Evolutionary conservation across 1,140 invertebrate genomes (phyloP), one percentile per base, ranked within the genome.

Genomic region (Drosophila insularis): DNA sequence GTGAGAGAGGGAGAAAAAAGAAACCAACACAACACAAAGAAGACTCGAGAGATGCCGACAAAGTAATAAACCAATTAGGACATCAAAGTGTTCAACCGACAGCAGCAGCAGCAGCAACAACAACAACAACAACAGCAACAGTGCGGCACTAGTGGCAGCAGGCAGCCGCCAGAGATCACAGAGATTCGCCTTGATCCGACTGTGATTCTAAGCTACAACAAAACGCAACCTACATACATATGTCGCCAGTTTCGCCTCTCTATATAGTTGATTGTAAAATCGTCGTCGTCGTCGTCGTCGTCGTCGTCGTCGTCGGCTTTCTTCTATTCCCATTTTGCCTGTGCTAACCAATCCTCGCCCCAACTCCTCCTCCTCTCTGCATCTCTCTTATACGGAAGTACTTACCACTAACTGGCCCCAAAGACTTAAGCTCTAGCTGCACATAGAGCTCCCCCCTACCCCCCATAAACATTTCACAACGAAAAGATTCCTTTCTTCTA

Each of bases 21-120:
- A 54, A 77, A 60, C 43, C 43, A 50, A 50, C 43, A 50, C 63
- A 75, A 77, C 61, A 71, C 72, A 77, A 86, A 86, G 81, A 81
- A 86, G 81, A 86, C 81, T 75, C 67, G 78, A 87, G 78, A 87
- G 84, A 87, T 89, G 84, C 84, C 84, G 84, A 87, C 84, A 87
- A 87, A 87, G 84, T 87, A 87, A 87, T 87, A 87, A 87, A 87
- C 84, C 84, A 87, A 87, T 87, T 87, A 87, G 84, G 84, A 87
- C 84, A 87, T 87, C 84, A 87, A 87, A 87, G 84, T 87, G 84
- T 87, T 87, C 84, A 87, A 81, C 84, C 84, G 84, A 89, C 84
- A 87, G 84, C 82, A 68, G 66, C 75, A 85, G 78, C 67, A 46
- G 59, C 74, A 59, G 71, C 39, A 3, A 31, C 59, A 58, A 21